These are phyloP conservation scores for Babylonia areolata DNA, from an alignment of 1,140 invertebrate species.

Conservation along the genomic window DNA sequence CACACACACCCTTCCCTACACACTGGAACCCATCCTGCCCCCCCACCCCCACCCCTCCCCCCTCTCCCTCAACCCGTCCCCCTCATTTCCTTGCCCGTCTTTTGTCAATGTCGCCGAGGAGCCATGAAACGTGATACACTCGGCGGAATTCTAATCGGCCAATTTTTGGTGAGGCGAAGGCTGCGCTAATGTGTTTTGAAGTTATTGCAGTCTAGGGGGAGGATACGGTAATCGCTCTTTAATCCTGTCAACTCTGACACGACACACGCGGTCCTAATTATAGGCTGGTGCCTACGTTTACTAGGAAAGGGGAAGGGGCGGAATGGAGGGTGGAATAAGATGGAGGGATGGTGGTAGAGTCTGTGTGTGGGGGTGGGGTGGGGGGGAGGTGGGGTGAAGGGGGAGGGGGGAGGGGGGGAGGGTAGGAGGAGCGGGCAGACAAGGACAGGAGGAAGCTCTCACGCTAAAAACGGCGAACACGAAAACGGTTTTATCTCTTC, in stretches of 20 bases:
- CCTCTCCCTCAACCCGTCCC: neutral
- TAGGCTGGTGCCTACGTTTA: neutral
- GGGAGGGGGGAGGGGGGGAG: neutral
- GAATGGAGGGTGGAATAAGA: neutral
- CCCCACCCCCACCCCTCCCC: neutral
- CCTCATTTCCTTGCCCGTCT: neutral
- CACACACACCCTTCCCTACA: too few species aligned
- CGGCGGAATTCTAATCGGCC: slow-evolving; percentile 17
- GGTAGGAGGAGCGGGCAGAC: neutral
- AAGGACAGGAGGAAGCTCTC: neutral
- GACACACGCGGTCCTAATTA: neutral
- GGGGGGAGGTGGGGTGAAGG: neutral
- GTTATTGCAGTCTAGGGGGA: neutral
- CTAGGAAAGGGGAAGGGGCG: neutral
- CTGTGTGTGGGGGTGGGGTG: neutral
- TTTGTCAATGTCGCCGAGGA: neutral
- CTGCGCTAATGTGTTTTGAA: slow-evolving; percentile 4
- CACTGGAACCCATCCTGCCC: too few species aligned
- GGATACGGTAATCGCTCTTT: slow-evolving; percentile 13
- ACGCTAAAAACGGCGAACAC: neutral
- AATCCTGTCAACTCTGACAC: neutral
- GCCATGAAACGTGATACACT: slow-evolving; percentile 1
- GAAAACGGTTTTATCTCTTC: neutral
- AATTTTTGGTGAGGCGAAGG: neutral
- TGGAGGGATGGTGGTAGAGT: neutral